Evolutionary conservation across 2,113 vertebrate species (phyloP), one percentile per base, ranked within the genome.

Genomic region (Phasianus colchicus): DNA sequence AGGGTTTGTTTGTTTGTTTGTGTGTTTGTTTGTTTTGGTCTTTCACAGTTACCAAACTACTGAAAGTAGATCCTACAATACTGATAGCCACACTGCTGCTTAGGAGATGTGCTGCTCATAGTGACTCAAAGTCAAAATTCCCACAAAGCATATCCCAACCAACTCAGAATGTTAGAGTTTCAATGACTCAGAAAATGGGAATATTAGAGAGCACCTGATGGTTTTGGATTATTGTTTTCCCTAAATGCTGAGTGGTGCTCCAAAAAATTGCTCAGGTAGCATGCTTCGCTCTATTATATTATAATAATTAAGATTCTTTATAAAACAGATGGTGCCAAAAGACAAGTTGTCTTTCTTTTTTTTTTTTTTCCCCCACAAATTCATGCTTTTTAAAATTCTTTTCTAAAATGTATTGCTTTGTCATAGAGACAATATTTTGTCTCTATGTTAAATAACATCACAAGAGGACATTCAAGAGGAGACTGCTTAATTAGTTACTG

Each of bases 161-260:
- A 25, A 0, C 3, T 0, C 0, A 86, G 22, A 36, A 13, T 2
- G 1, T 5, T 6, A 50, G 19, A 6, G 9, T 27, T 73, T 38
- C 64, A 77, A 0, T 18, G 74, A 63, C 16, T 77, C 32, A 22
- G 58, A 72, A n/a, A 87, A 69, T 8, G 13, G 15, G 22, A 61
- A 11, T 27, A 9, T 1, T 6, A n/a, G 60, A 40, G 43, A 7
- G 13, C 11, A 10, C 1, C 40, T 42, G 40, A 20, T 15, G 60
- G 3, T 11, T 4, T 8, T 3, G 6, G 27, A 40, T 54, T 58
- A 79, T 2, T 11, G 10, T 34, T 58, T 79, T 58, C 69, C 45
- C 11, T 4, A 21, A 38, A n/a, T 21, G 9, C 10, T 80, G 36
- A 8, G 32, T 8, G 1, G 12, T 47, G 30, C 12, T 69, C 34